Percentiles rank a stretch among this genome's conserved stretches.
Conservation (phyloP, 2,888 invertebrate species). For the Gastrophysa polygoni region DNA sequence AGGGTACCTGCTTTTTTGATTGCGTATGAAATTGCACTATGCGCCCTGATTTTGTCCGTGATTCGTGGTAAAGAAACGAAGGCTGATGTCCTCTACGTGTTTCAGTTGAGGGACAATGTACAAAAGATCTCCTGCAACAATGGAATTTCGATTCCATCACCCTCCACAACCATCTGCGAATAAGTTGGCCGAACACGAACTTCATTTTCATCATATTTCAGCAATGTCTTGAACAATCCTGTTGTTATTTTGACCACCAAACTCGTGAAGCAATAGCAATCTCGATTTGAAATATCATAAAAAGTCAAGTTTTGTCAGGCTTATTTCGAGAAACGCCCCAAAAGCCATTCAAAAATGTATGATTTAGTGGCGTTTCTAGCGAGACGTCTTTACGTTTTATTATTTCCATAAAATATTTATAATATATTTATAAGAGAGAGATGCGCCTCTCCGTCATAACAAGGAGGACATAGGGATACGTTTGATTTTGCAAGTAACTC, state of each 20-base stretch:
- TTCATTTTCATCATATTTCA: conserved; percentile 5
- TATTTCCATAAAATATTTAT: no score
- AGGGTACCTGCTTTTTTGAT: conserved; percentile 13
- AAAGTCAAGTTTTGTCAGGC: no score
- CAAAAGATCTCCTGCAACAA: conserved; percentile 12
- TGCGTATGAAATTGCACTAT: conserved; percentile 13
- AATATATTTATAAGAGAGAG: no score
- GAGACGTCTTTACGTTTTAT: no score
- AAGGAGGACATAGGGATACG: no score
- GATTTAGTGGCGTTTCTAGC: no score
- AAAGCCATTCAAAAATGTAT: no score
- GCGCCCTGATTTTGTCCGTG: conserved; percentile 17
- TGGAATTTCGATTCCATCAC: conserved; percentile 16
- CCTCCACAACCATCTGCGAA: conserved; percentile 19
- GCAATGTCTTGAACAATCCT: conserved; percentile 1
- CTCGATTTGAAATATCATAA: conserved; percentile 9
- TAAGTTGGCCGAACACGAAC: conserved; percentile 8
- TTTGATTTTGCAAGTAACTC: no score
- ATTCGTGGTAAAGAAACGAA: conserved; percentile 15
- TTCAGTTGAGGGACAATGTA: conserved; percentile 8
- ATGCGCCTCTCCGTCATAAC: no score
- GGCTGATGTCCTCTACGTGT: conserved; percentile 9
- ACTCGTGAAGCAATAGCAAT: conserved; percentile 17
- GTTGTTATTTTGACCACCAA: conserved; percentile 14
- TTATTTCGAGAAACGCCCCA: no score